Percentiles rank a stretch among this genome's conserved stretches.
phyloP scores from a whole-genome alignment of 2,113 vertebrate species.

The Engystomops pustulosus region DNA sequence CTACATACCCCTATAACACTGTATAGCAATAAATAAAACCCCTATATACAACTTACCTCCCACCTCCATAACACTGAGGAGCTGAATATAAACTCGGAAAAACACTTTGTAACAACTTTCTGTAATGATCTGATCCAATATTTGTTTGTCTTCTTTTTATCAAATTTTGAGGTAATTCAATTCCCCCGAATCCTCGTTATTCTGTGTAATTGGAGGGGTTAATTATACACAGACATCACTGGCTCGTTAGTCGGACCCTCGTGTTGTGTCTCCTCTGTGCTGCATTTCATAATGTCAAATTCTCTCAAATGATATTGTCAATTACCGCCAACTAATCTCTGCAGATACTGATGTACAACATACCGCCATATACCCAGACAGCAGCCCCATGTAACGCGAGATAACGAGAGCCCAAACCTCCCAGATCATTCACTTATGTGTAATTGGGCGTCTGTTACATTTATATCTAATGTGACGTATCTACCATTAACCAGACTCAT shows the following conservation, averaged over 20 bases:
- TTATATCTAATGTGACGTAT: background rate
- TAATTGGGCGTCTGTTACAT: too few species aligned
- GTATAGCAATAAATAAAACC: too few species aligned
- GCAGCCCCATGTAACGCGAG: background rate
- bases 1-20: too few species aligned
- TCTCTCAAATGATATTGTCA: background rate
- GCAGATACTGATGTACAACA: background rate
- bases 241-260: background rate
- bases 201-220: conserved; percentile 2
- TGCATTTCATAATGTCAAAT: background rate
- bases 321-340: conserved; percentile 4
- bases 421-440: too few species aligned
- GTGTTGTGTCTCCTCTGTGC: background rate
- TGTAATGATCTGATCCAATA: too few species aligned
- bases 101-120: too few species aligned
- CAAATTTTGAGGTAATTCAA: conserved; percentile 6
- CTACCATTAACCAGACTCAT: background rate
- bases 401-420: background rate
- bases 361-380: background rate
- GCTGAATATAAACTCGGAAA: too few species aligned
- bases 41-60: too few species aligned
- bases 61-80: too few species aligned
- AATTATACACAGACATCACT: conserved; percentile 20
- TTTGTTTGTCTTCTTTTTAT: background rate
- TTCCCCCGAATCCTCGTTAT: background rate